A percentile compares a stretch with the other conserved stretches of the same genome.
These are phyloP conservation scores for Litoditis marina DNA, from an alignment of 2,888 invertebrate genomes.

Conservation along the genomic window DNA sequence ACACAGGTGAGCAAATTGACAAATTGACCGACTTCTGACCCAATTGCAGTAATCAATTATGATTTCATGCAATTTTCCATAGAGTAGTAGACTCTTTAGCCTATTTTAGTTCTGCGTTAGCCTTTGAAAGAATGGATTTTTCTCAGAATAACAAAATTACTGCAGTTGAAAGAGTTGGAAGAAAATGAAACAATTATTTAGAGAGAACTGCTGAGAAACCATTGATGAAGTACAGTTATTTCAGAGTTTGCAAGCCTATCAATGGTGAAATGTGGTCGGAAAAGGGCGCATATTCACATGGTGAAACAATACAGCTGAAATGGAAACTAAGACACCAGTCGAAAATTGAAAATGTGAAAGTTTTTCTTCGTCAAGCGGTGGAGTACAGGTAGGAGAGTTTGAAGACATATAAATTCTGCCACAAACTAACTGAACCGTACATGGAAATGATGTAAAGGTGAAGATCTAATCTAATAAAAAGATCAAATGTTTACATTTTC, in stretches of 20 bases:
- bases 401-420: too few species aligned
- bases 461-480: background rate
- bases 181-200: too few species aligned
- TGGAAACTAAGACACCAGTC: constrained; percentile 37
- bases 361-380: constrained; percentile 18
- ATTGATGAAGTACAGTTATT: background rate
- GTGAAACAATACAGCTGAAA: constrained; percentile 33
- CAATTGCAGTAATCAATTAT: background rate
- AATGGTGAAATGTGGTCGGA: constrained; percentile 43
- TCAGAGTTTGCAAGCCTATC: constrained; percentile 43
- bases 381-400: constrained; percentile 25
- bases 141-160: too few species aligned
- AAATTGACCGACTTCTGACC: background rate
- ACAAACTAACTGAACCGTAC: too few species aligned
- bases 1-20: constrained; percentile 24
- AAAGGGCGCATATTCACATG: constrained; percentile 35
- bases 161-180: too few species aligned
- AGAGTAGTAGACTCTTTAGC: too few species aligned
- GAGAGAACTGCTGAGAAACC: too few species aligned
- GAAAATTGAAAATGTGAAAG: constrained; percentile 21
- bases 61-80: too few species aligned
- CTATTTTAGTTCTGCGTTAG: too few species aligned
- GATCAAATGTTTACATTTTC: constrained; percentile 2
- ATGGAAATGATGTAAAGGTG: too few species aligned
- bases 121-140: too few species aligned